Percentiles rank a stretch among this genome's conserved stretches.
Evolutionary conservation across 2,797 vertebrate species (phyloP).

Genomic region (Hylomyscus alleni): DNA sequence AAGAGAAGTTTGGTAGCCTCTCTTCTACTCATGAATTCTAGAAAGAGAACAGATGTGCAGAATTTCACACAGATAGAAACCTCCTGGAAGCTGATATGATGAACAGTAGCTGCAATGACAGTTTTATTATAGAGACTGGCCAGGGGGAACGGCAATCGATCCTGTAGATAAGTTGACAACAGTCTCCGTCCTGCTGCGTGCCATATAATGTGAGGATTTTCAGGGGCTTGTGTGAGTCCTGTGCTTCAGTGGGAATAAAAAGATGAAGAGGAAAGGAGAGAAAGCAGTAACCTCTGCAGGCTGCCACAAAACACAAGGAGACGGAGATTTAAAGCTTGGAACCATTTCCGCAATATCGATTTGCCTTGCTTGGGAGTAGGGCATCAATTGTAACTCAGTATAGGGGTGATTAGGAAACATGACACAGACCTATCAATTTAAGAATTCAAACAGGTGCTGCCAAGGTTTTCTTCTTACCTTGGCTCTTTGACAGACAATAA

Average conservation of each 20-base stretch:
- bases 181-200: background rate
- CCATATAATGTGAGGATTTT: slow-evolving; percentile 11
- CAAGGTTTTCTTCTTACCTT: slow-evolving; percentile 39
- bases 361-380: background rate
- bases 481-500: slow-evolving; percentile 46
- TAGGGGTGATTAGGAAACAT: slow-evolving; percentile 59
- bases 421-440: background rate
- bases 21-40: slow-evolving; percentile 27
- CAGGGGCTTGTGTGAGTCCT: slow-evolving; percentile 19
- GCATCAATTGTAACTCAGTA: slow-evolving; percentile 54
- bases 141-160: slow-evolving; percentile 11
- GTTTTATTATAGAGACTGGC: slow-evolving; percentile 44
- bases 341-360: slow-evolving; percentile 60
- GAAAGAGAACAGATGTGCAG: background rate
- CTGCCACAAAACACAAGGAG: slow-evolving; percentile 50
- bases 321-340: slow-evolving; percentile 57
- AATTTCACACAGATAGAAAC: background rate
- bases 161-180: slow-evolving; percentile 48
- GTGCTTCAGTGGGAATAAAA: slow-evolving; percentile 56
- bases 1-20: background rate
- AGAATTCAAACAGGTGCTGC: slow-evolving; percentile 48
- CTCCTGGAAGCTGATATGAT: background rate
- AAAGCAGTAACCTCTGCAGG: slow-evolving; percentile 35
- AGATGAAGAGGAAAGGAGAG: slow-evolving; percentile 57
- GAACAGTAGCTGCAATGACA: slow-evolving; percentile 21